These are phyloP conservation scores for Scaptomyza montana DNA, from an alignment of 1,140 invertebrate species.

Conservation along the genomic window DNA sequence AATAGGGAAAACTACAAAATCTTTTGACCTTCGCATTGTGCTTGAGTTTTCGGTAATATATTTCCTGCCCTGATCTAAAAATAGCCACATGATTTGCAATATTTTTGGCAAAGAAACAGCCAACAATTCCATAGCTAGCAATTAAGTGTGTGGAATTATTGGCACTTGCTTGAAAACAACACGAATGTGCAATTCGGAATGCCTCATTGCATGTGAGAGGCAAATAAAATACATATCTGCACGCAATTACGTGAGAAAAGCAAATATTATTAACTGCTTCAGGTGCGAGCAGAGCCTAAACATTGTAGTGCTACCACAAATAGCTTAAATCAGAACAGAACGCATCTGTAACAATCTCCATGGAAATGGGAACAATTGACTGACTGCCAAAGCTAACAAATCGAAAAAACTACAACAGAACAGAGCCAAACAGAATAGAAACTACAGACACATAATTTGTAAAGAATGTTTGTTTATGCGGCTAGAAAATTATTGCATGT, in stretches of 20 bases:
- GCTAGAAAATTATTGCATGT: slow-evolving; percentile 69
- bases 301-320: slow-evolving; percentile 32
- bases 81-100: slow-evolving; percentile 55
- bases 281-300: slow-evolving; percentile 16
- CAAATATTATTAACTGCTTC: slow-evolving; percentile 41
- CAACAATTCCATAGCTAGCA: not conserved
- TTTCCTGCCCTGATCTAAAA: slow-evolving; percentile 35
- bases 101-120: slow-evolving; percentile 26
- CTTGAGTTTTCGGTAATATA: slow-evolving; percentile 29
- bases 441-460: slow-evolving; percentile 60
- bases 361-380: slow-evolving; percentile 37
- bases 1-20: not conserved
- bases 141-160: not conserved
- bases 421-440: not conserved
- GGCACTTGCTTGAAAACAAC: not conserved
- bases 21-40: slow-evolving; percentile 22
- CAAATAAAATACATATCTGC: slow-evolving; percentile 25
- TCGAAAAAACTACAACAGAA: slow-evolving; percentile 18
- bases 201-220: slow-evolving; percentile 29
- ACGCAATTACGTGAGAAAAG: slow-evolving; percentile 40
- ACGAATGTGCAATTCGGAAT: slow-evolving; percentile 25
- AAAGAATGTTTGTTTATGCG: slow-evolving; percentile 72
- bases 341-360: slow-evolving; percentile 41
- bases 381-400: slow-evolving; percentile 50
- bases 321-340: slow-evolving; percentile 44